These are phyloP conservation scores for Synanceia verrucosa DNA, from an alignment of 2,797 vertebrate species.

Conservation along the genomic window DNA sequence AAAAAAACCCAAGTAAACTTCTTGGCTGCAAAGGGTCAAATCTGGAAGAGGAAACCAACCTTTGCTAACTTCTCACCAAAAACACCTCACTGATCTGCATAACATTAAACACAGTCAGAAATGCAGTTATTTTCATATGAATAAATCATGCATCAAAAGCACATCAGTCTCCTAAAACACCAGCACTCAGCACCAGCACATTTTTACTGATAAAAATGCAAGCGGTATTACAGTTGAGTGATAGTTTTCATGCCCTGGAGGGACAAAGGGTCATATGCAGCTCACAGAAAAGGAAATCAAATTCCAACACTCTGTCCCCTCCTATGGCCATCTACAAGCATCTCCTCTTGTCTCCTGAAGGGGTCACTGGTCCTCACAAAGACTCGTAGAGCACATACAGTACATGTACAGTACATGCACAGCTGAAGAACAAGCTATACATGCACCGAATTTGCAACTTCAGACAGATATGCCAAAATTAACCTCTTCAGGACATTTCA, in stretches of 20 bases:
- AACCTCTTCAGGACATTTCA: neutral
- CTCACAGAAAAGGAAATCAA: no score
- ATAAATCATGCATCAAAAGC: neutral
- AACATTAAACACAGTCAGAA: neutral
- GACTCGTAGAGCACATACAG: neutral
- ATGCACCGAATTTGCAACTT: no score
- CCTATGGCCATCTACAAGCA: neutral
- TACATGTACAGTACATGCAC: neutral
- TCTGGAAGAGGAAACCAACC: neutral
- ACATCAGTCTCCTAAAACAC: neutral
- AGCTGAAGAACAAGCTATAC: neutral
- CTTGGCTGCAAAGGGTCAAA: neutral
- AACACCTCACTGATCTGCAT: neutral
- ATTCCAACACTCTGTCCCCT: neutral
- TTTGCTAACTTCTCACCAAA: neutral
- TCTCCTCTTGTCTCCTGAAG: conserved; percentile 6
- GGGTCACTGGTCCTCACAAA: no score
- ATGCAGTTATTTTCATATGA: neutral
- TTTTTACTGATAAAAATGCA: neutral
- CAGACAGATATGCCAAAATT: no score
- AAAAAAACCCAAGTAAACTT: no score
- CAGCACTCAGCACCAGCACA: neutral
- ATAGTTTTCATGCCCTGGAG: neutral
- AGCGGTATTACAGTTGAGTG: neutral
- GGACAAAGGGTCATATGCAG: neutral